Conservation (phyloP, 2,113 vertebrate genomes). For the Actinemys pallida region DNA sequence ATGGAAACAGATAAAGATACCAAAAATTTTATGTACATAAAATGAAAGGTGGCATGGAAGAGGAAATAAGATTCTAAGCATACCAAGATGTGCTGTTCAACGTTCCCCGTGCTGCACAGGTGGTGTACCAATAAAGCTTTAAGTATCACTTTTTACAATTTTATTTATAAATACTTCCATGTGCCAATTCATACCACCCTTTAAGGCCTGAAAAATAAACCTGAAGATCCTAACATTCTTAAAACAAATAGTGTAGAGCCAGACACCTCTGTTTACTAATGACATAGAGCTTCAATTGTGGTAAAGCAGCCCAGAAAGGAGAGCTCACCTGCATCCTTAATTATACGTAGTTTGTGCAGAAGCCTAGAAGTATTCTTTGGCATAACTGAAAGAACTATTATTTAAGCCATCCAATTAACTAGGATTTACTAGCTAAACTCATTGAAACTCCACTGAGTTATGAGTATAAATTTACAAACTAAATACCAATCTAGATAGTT, state of each 20-base stretch:
- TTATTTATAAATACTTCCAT: neutral
- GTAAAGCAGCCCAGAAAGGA: neutral
- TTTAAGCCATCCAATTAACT: neutral
- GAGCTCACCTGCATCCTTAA: neutral
- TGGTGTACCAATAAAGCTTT: neutral
- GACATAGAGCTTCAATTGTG: neutral
- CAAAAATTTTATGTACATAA: constrained; percentile 6
- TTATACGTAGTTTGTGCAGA: neutral
- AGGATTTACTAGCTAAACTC: neutral
- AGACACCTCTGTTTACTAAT: neutral
- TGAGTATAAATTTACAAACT: neutral
- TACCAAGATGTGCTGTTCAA: constrained; percentile 17
- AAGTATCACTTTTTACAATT: constrained; percentile 2
- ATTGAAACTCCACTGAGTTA: neutral
- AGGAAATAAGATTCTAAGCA: constrained; percentile 28
- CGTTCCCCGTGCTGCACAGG: neutral
- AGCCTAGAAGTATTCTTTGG: neutral
- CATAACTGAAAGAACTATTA: neutral
- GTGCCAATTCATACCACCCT: neutral
- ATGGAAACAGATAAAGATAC: constrained; percentile 19
- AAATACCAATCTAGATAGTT: neutral
- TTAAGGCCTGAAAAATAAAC: neutral
- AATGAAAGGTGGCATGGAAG: constrained; percentile 18
- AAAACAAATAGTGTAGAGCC: neutral
- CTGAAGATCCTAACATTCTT: neutral